Conservation (phyloP, 2,888 invertebrate species). For the Macrophya annulata region DNA sequence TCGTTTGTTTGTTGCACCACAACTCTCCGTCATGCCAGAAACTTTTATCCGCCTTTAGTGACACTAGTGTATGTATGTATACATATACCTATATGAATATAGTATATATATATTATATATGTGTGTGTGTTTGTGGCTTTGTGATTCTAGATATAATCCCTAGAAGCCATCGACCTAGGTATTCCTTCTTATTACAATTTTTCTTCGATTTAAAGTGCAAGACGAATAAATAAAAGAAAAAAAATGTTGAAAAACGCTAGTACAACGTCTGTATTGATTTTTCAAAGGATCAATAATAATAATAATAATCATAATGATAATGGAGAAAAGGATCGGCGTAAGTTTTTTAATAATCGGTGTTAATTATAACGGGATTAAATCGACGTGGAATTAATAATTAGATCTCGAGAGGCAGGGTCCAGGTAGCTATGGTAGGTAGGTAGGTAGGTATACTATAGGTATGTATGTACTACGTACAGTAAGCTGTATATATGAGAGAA, state of each 20-base stretch:
- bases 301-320: background rate
- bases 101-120: too few relatives aligned
- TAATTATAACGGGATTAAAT: constrained; percentile 9
- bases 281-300: background rate
- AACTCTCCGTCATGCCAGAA: constrained; percentile 30
- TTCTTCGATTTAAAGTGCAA: background rate
- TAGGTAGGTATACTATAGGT: too few relatives aligned
- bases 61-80: background rate
- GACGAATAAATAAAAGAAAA: background rate
- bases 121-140: background rate
- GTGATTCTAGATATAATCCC: background rate
- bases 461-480: constrained; percentile 10
- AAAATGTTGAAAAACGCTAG: background rate
- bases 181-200: background rate
- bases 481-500: constrained; percentile 18
- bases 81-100: too few relatives aligned
- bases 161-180: background rate
- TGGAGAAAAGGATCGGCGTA: background rate
- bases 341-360: background rate
- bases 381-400: constrained; percentile 18
- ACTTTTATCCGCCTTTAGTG: constrained; percentile 11
- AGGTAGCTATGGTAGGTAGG: background rate
- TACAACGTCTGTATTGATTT: background rate
- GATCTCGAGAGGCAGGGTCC: constrained; percentile 2
- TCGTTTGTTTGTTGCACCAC: constrained; percentile 33